Percentiles rank a stretch among this genome's conserved stretches.
phyloP scores from a whole-genome alignment of 2,797 vertebrate genomes.

The Pampus argenteus region DNA sequence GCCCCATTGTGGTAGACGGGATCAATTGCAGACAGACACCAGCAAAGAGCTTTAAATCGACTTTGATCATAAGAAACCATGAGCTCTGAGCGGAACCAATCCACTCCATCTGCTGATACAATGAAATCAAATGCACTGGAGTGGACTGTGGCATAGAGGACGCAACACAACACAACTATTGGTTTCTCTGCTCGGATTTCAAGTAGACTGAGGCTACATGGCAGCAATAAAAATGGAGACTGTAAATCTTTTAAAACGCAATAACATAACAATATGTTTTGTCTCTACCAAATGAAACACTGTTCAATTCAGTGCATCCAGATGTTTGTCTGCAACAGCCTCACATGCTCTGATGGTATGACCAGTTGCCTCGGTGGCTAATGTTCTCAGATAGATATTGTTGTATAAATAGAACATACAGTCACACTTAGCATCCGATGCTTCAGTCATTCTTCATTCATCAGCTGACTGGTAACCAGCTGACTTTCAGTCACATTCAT shows the following conservation, averaged over 20 bases:
- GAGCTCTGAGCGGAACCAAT: slow-evolving; percentile 36
- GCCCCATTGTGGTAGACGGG: slow-evolving; percentile 35
- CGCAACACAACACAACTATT: background rate
- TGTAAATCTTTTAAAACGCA: background rate
- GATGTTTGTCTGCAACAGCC: no score
- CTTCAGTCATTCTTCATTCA: no score
- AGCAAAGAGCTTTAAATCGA: slow-evolving; percentile 42
- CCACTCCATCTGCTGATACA: slow-evolving; percentile 52
- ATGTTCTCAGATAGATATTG: no score
- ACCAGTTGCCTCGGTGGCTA: no score
- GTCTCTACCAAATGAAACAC: no score
- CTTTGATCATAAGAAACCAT: slow-evolving; percentile 49
- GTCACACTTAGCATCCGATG: no score
- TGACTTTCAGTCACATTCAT: no score
- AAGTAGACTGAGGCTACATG: background rate
- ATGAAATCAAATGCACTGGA: slow-evolving; percentile 42
- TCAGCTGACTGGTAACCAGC: no score
- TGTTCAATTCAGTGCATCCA: no score
- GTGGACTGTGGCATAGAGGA: background rate
- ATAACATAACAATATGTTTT: no score
- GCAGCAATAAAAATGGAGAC: background rate
- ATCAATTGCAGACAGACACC: slow-evolving; percentile 40
- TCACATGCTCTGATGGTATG: no score
- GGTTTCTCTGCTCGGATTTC: slow-evolving; percentile 20
- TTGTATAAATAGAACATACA: no score